Percentiles rank a stretch among this genome's conserved stretches.
phyloP scores from a whole-genome alignment of 2,797 vertebrate species.

The Vipera latastei region DNA sequence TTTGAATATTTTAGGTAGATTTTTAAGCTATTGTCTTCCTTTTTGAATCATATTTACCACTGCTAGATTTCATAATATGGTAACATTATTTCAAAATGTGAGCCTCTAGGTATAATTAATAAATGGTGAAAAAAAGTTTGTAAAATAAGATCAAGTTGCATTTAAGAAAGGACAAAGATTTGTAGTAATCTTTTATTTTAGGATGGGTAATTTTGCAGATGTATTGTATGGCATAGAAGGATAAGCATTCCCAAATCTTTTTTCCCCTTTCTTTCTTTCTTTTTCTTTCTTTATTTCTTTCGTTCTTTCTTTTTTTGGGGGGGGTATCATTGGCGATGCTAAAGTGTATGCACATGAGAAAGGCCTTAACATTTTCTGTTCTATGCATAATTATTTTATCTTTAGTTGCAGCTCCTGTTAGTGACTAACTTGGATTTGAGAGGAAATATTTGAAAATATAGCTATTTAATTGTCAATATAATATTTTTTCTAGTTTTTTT shows the following conservation, averaged over 20 bases:
- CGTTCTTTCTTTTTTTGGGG: not conserved
- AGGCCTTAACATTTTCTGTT: slow-evolving; percentile 41
- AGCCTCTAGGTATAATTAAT: slow-evolving; percentile 62
- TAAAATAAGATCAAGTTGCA: slow-evolving; percentile 55
- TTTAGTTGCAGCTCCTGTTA: slow-evolving; percentile 15
- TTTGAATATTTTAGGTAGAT: slow-evolving; percentile 53
- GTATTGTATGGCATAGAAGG: slow-evolving; percentile 37
- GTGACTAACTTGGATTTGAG: not conserved
- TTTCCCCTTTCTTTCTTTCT: not conserved
- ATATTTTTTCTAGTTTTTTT: slow-evolving; percentile 45
- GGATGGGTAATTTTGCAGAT: slow-evolving; percentile 41
- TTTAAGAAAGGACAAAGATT: slow-evolving; percentile 55
- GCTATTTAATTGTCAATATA: slow-evolving; percentile 55
- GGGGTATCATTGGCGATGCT: not conserved
- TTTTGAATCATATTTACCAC: slow-evolving; percentile 55
- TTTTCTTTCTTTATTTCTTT: no score
- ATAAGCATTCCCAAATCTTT: slow-evolving; percentile 60
- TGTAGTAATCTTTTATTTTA: slow-evolving; percentile 55
- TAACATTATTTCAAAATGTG: slow-evolving; percentile 60
- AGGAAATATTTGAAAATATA: not conserved
- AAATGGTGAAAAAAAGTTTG: slow-evolving; percentile 65
- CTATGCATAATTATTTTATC: slow-evolving; percentile 41
- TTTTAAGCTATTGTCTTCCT: slow-evolving; percentile 27
- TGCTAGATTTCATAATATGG: slow-evolving; percentile 64
- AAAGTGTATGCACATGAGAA: slow-evolving; percentile 31